phyloP scores from a whole-genome alignment of 2,797 vertebrate genomes.

The Poeciliopsis turneri region DNA sequence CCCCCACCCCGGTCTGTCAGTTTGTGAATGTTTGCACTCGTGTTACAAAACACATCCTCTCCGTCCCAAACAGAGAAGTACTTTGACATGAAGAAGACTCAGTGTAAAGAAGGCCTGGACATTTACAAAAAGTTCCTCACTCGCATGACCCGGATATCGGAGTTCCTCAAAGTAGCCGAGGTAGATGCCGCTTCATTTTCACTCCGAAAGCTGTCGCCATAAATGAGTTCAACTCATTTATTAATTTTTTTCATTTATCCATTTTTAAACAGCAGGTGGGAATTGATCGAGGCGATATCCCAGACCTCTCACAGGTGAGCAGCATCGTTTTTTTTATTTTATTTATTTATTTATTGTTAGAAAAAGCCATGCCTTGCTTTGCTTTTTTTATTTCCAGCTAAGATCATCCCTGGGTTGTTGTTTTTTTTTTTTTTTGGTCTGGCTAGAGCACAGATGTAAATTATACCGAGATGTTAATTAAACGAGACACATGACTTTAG shows the following conservation, averaged over 20 bases:
- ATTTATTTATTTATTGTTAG: background rate
- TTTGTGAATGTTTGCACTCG: background rate
- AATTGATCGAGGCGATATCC: conserved; percentile 98
- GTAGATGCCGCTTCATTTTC: conserved; percentile 73
- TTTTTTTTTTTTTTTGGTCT: conserved; percentile 28
- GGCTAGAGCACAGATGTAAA: background rate
- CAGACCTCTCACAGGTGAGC: conserved; percentile 97
- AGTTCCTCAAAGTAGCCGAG: conserved; percentile 99
- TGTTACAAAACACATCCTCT: background rate
- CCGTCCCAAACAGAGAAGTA: conserved; percentile 89
- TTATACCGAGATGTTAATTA: background rate
- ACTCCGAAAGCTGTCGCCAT: background rate
- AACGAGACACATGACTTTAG: background rate
- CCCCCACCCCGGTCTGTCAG: background rate
- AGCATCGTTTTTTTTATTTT: background rate
- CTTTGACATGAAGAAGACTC: conserved; percentile 99
- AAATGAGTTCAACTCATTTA: background rate
- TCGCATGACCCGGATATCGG: conserved; percentile 98
- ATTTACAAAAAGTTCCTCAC: conserved; percentile 99
- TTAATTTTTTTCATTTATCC: background rate
- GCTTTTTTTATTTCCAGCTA: conserved; percentile 26
- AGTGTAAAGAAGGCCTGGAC: conserved; percentile 98
- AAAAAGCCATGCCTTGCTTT: conserved; percentile 9
- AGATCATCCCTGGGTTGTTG: conserved; percentile 11
- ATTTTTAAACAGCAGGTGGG: conserved; percentile 91